Base-by-base conservation (phyloP, 1,140 invertebrate genomes). In the Apis mellifera region DNA sequence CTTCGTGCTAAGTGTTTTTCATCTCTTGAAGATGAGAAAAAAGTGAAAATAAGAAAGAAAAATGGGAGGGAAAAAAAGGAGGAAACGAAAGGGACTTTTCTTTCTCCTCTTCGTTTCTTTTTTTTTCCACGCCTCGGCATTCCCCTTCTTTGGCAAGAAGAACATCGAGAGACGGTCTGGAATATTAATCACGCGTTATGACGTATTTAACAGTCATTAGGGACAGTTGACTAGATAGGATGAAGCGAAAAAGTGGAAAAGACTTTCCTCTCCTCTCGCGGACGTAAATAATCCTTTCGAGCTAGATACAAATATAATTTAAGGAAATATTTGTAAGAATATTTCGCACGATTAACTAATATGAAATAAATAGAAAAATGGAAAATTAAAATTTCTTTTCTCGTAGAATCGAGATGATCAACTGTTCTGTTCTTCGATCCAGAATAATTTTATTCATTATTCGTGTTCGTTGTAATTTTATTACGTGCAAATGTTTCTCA, bases 171-270 rank as follows among this genome's bases (percentile, higher is more conserved):
- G 64, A 76, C 72, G 73, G 72, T 60, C 75, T 62, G 42, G 77
- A 83, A 74, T 79, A 84, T 90, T 89, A 90, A 90, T 90, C 86
- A 90, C 73, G 19, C 60, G 66, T 71, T 83, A 84, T 84, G 83
- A 85, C 71, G 82, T 87, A 78, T 79, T 86, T 78, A 83, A 83
- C 66, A 57, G 57, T 86, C 84, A 84, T 89, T 89, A 88, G 72
- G 78, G 80, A 68, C 82, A 78, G 84, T 21, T 68, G 82, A 73
- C 77, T 79, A 68, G 77, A 73, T 60, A 73, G 62, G 81, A 78
- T 71, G 52, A 26, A 54, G 48, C 55, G 77, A 42, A 72, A 73
- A 65, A 48, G 79, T 75, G 50, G 75, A 86, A 84, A 86, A 60
- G 54, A 68, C 75, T 54, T 68, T 71, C 15, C 57, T 65, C 64